A percentile compares a stretch with the other conserved stretches of the same genome.
phyloP scores from a whole-genome alignment of 2,797 vertebrate species.

The Channallabes apus region DNA sequence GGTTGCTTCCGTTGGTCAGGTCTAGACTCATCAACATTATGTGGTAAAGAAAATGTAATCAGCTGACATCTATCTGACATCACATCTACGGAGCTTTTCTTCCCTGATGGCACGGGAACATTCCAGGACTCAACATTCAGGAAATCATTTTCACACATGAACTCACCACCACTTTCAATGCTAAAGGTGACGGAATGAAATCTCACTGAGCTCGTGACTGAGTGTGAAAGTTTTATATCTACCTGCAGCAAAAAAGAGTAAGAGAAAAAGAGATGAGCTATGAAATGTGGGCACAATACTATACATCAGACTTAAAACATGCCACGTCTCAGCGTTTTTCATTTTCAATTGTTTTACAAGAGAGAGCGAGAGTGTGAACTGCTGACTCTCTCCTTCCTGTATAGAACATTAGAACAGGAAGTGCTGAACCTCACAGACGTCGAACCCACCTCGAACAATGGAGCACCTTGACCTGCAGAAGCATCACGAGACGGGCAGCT shows the following conservation, averaged over 20 bases:
- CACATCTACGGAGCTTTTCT: too few relatives aligned
- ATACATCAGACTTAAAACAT: not conserved
- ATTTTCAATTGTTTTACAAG: not conserved
- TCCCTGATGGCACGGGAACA: too few relatives aligned
- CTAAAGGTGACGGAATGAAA: too few relatives aligned
- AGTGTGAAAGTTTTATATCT: not conserved
- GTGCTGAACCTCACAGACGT: slow-evolving; percentile 30
- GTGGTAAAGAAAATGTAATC: too few relatives aligned
- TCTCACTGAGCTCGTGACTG: too few relatives aligned
- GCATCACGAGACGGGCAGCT: not conserved
- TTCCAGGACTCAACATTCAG: too few relatives aligned
- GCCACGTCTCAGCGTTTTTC: not conserved
- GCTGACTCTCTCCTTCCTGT: slow-evolving; percentile 34
- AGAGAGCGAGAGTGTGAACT: not conserved
- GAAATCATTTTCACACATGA: too few relatives aligned
- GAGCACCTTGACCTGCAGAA: slow-evolving; percentile 34
- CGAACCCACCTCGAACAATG: slow-evolving; percentile 21
- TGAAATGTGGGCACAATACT: not conserved
- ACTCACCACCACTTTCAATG: too few relatives aligned
- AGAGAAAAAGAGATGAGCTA: not conserved
- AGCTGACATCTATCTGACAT: too few relatives aligned
- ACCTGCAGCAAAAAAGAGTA: not conserved
- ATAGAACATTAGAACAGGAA: slow-evolving; percentile 25
- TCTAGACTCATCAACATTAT: too few relatives aligned
- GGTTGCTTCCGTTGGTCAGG: too few relatives aligned